Evolutionary conservation across 2,797 vertebrate species (phyloP).

Genomic region (Catostomus latipinnis): DNA sequence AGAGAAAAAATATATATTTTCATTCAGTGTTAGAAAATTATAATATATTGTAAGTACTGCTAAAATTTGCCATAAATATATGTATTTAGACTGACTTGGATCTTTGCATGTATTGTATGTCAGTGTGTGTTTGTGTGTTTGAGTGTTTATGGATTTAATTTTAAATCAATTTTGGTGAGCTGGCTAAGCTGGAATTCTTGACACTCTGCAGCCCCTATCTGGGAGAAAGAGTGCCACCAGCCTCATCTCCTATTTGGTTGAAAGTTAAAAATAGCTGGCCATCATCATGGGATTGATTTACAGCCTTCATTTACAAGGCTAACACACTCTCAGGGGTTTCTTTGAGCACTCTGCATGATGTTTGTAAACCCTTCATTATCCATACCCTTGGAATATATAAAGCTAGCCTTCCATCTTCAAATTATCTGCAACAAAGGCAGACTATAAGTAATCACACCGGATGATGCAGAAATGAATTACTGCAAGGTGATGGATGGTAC

Average conservation of each 20-base stretch:
- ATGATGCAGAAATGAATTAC: too few species aligned
- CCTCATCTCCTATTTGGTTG: conserved; percentile 69
- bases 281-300: conserved; percentile 68
- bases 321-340: conserved; percentile 60
- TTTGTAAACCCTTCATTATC: conserved; percentile 17
- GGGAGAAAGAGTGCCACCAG: neutral
- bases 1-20: too few species aligned
- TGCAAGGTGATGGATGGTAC: too few species aligned
- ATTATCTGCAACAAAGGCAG: too few species aligned
- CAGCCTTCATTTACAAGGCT: conserved; percentile 70
- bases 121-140: too few species aligned
- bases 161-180: neutral
- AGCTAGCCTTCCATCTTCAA: too few species aligned
- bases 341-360: conserved; percentile 15
- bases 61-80: neutral
- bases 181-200: conserved; percentile 32
- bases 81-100: neutral
- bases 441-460: too few species aligned
- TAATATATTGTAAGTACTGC: neutral
- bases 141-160: conserved; percentile 25
- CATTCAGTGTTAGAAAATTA: too few species aligned
- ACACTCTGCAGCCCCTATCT: conserved; percentile 20
- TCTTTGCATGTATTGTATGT: neutral
- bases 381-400: neutral
- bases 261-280: conserved; percentile 70